Evolutionary conservation across 2,113 vertebrate species (phyloP).

Genomic region (Deroptyus accipitrinus): DNA sequence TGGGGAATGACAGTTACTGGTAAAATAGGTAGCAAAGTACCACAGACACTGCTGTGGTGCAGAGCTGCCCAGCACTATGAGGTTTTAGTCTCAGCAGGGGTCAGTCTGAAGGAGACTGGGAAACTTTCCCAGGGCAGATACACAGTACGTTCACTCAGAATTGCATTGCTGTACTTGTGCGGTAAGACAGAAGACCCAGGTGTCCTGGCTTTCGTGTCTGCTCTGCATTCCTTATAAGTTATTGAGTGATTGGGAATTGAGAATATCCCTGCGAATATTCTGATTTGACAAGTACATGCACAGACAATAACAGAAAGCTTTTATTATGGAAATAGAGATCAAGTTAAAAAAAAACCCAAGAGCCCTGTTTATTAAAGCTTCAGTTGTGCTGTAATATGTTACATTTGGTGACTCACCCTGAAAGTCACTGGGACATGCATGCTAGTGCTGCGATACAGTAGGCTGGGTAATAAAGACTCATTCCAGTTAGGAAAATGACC

Average conservation of each 20-base stretch:
- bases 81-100: neutral
- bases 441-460: neutral
- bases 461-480: neutral
- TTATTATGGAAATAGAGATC: constrained; percentile 50
- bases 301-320: constrained; percentile 40
- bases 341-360: neutral
- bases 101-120: neutral
- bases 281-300: constrained; percentile 27
- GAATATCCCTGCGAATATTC: constrained; percentile 25
- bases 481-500: constrained; percentile 3
- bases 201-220: neutral
- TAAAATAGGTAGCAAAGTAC: neutral
- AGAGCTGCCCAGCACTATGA: neutral
- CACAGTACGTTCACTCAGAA: accelerated
- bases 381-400: neutral
- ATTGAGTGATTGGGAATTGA: neutral
- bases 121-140: neutral
- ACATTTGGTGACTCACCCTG: constrained; percentile 15
- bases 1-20: neutral
- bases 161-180: neutral
- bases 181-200: neutral
- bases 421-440: neutral
- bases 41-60: neutral
- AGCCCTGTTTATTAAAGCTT: constrained; percentile 30
- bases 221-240: constrained; percentile 8